A percentile compares a stretch with the other conserved stretches of the same genome.
Evolutionary conservation across 92 coral and sea anemone species (phyloP).

Genomic region (Hydrozoanthus gracilis): DNA sequence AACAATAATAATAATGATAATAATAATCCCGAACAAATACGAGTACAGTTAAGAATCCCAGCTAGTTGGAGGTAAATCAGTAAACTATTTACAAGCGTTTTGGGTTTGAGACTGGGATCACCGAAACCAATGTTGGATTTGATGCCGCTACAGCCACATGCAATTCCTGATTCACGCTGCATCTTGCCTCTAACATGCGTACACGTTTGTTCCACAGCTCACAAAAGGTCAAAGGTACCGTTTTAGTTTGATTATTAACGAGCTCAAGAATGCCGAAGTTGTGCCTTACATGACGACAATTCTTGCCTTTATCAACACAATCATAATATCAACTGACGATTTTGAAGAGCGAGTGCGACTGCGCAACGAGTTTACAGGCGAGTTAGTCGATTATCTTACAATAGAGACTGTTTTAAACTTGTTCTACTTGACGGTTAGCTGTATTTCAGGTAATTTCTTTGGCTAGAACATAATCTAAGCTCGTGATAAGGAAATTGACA

Average conservation of each 20-base stretch:
- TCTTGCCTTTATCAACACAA: conserved; percentile 92
- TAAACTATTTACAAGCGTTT: background rate
- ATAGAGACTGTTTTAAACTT: no score
- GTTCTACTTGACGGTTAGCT: no score
- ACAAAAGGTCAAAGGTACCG: conserved; percentile 98
- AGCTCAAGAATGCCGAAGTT: conserved; percentile 90
- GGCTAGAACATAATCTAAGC: no score
- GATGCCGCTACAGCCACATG: no score
- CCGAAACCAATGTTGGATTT: background rate
- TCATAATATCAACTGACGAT: conserved; percentile 94
- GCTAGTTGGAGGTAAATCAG: background rate
- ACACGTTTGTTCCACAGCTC: conserved; percentile 53
- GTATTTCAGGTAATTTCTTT: no score
- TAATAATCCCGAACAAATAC: background rate
- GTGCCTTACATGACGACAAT: conserved; percentile 94
- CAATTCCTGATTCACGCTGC: background rate
- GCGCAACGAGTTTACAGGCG: conserved; percentile 94
- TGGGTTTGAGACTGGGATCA: background rate
- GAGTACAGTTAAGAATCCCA: background rate
- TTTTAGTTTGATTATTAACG: conserved; percentile 95
- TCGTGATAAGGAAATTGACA: no score
- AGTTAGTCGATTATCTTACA: conserved; percentile 22
- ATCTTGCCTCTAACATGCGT: background rate
- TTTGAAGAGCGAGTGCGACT: conserved; percentile 95
- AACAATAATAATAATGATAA: background rate